Evolutionary conservation across 1,140 invertebrate genomes (phyloP).

Genomic region (Samia ricini): DNA sequence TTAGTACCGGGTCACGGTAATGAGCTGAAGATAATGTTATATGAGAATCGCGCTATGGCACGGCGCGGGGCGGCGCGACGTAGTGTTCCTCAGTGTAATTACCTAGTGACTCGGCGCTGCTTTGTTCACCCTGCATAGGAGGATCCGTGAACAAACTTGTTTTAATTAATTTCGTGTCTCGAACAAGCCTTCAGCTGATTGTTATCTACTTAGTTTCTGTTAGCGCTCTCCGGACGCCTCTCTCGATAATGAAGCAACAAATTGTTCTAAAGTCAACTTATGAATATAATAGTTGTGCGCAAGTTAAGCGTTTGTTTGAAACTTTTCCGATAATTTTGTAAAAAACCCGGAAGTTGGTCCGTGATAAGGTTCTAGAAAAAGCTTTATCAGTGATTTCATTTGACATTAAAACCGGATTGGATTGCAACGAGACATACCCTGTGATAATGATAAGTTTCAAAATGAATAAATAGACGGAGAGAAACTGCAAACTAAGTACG

Average conservation of each 20-base stretch:
- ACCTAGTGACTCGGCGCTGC: constrained; percentile 73
- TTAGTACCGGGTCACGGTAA: constrained; percentile 25
- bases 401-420: no score
- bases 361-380: no score
- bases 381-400: no score
- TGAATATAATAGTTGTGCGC: constrained; percentile 36
- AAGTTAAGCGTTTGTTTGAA: neutral
- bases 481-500: no score
- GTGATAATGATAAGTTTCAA: no score
- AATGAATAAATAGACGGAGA: no score
- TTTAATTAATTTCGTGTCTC: constrained; percentile 77
- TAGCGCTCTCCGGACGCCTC: constrained; percentile 63
- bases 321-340: constrained; percentile 2
- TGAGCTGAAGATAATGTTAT: constrained; percentile 52
- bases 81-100: constrained; percentile 67
- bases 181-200: constrained; percentile 74
- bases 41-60: no score
- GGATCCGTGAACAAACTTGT: constrained; percentile 77
- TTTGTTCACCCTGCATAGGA: constrained; percentile 74
- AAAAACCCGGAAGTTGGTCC: no score
- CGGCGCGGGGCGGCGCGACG: no score
- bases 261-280: constrained; percentile 52
- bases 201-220: constrained; percentile 76
- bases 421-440: no score
- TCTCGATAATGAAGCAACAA: constrained; percentile 67